Percentiles rank a stretch among this genome's conserved stretches.
These are phyloP conservation scores for Eledona agricola DNA, from an alignment of 2,888 invertebrate species.

Conservation along the genomic window DNA sequence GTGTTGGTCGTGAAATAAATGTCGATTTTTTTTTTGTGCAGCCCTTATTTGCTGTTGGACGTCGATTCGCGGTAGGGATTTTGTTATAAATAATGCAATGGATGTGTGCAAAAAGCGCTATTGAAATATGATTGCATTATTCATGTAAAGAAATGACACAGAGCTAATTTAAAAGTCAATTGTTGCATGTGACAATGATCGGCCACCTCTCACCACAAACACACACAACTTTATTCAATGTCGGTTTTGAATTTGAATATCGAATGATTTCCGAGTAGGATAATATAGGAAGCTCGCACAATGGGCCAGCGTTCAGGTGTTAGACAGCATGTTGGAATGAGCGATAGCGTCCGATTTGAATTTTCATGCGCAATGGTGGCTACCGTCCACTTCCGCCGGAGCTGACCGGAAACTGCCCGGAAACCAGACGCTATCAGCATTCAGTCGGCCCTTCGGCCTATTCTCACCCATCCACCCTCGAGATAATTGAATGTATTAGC, in stretches of 20 bases:
- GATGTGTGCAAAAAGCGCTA: slow-evolving; percentile 34
- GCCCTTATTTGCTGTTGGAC: background rate
- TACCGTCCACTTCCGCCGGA: slow-evolving; percentile 47
- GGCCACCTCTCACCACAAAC: slow-evolving; percentile 39
- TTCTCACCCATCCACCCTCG: slow-evolving; percentile 39
- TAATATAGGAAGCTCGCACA: slow-evolving; percentile 38
- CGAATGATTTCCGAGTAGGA: slow-evolving; percentile 39
- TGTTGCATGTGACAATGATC: slow-evolving; percentile 39
- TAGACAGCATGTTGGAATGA: slow-evolving; percentile 36
- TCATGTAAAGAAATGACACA: slow-evolving; percentile 35
- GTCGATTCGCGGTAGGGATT: slow-evolving; percentile 3
- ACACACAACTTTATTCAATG: slow-evolving; percentile 37
- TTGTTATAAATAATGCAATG: slow-evolving; percentile 30
- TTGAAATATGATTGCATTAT: slow-evolving; percentile 37
- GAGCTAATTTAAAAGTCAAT: slow-evolving; percentile 40
- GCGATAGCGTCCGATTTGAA: slow-evolving; percentile 49
- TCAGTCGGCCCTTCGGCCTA: slow-evolving; percentile 38
- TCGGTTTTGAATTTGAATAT: slow-evolving; percentile 39
- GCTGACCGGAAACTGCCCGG: slow-evolving; percentile 49
- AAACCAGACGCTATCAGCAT: slow-evolving; percentile 48
- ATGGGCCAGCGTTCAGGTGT: slow-evolving; percentile 39
- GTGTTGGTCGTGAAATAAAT: too few species aligned
- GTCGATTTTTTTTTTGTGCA: slow-evolving; percentile 1
- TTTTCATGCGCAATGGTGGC: slow-evolving; percentile 49
- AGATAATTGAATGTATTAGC: slow-evolving; percentile 45